Base-by-base conservation (phyloP, 2,888 invertebrate species). In the Villa cingulata region DNA sequence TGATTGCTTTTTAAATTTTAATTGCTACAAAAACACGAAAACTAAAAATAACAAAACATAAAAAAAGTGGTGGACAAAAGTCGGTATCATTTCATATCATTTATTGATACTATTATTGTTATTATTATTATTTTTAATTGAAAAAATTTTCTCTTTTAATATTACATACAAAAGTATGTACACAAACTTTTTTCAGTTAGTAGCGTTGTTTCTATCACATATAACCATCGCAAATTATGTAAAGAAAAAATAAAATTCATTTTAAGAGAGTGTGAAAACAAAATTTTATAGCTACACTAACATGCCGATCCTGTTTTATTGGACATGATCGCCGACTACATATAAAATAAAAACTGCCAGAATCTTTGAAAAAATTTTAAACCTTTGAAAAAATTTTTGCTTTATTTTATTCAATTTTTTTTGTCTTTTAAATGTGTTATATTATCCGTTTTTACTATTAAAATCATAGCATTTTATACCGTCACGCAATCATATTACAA, bases 231-330 rank as follows among this genome's bases (percentile, higher is more conserved):
- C 23, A 43, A 32, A 34, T 16, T 10, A 4, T 37, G 16, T 17
- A 37, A 17, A 37, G 7, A 37, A 37, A 37, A 37, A 37, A 16
- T 15, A 18, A 36, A 19, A 37, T 43, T 23, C 36, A 43, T 38
- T 37, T 40, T 32, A 36, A n/a, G 41, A 48, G 48, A 43, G 43
- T 43, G 43, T 40, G 43, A 48, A 48, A 48, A 48, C 47, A 43
- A 20, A 17, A 40, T 40, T 48, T 48, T 48, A 48, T 48, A 27
- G 39, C 43, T 39, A 19, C 42, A 32, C 42, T 47, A 41, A 40
- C 29, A 41, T 38, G 46, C 12, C 43, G 48, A 48, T 48, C 48
- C 48, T 48, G 43, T 48, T 48, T 48, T 48, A 48, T 48, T 48
- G 34, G 48, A 48, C 43, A 36, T 27, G 27, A 47, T 43, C 29